Percentiles rank a stretch among this genome's conserved stretches.
phyloP scores from a whole-genome alignment of 2,113 vertebrate genomes.

The Mastomys coucha region DNA sequence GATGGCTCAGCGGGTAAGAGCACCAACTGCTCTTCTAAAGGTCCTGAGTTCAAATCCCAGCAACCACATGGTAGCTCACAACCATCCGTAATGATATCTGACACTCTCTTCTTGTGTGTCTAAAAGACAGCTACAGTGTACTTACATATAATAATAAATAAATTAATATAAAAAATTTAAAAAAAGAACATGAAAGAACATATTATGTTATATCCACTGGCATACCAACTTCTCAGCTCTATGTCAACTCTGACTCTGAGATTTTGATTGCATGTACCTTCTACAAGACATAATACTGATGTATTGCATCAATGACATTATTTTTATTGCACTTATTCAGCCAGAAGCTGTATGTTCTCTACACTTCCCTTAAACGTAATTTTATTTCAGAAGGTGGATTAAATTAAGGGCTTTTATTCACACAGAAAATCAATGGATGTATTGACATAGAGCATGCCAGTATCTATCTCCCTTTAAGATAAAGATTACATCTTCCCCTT shows the following conservation, averaged over 20 bases:
- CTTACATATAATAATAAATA: no score
- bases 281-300: neutral
- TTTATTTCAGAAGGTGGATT: neutral
- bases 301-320: neutral
- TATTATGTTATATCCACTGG: neutral
- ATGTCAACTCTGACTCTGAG: neutral
- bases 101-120: no score
- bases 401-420: neutral
- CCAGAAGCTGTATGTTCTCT: neutral
- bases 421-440: neutral
- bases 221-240: neutral
- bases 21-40: no score
- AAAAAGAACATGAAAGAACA: no score
- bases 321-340: neutral
- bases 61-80: no score
- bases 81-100: no score
- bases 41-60: no score
- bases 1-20: no score
- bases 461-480: neutral
- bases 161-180: no score
- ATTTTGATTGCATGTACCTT: neutral
- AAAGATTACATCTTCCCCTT: neutral
- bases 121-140: no score
- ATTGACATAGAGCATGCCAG: neutral
- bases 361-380: neutral